Evolutionary conservation across 2,113 vertebrate species (phyloP), one percentile per base, ranked within the genome.

Genomic region (Cebidichthys violaceus): DNA sequence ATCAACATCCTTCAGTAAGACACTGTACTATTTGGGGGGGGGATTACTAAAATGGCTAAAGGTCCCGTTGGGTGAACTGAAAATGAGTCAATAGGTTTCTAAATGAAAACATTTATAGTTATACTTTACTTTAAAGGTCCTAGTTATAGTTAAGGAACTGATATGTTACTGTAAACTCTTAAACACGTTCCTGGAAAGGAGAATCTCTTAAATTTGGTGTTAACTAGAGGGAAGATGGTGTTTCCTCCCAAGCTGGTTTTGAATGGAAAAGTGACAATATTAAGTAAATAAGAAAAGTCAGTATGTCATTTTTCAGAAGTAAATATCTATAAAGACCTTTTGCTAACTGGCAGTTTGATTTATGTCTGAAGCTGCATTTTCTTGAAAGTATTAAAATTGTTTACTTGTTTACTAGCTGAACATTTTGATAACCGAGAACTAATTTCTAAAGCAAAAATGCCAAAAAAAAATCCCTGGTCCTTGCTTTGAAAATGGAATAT

Each of bases 41-140:
- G 31, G 0, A 33, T 33, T 4, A 33, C 31, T 1, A 7, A 54
- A 78, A 64, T 69, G 39, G 66, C 39, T 76, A 20, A 29, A 47
- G 22, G 54, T 80, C 62, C 59, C 20, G 71, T 76, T 37, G 45
- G 18, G 33, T 64, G 13, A 67, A 47, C 3, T 1, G 24, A 73
- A 60, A 45, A 33, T 14, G 4, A 39, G 33, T 6, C 4, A 45
- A 50, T 24, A n/a, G 43, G n/a, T 22, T 35, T 43, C 52, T 27
- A 52, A 57, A n/a, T 52, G 31, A 59, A 24, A 52, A 77, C 29
- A 31, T 75, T 64, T 41, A n/a, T 13, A 70, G n/a, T 24, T 11
- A 61, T 11, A 33, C 50, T 33, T 60, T 15, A 59, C 60, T 66
- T 43, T 62, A 33, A 55, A 55, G 54, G 61, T 45, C 64, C 43